A percentile compares a stretch with the other conserved stretches of the same genome.
These are phyloP conservation scores for Synergus japonicus DNA, from an alignment of 2,888 invertebrate genomes.

Conservation along the genomic window DNA sequence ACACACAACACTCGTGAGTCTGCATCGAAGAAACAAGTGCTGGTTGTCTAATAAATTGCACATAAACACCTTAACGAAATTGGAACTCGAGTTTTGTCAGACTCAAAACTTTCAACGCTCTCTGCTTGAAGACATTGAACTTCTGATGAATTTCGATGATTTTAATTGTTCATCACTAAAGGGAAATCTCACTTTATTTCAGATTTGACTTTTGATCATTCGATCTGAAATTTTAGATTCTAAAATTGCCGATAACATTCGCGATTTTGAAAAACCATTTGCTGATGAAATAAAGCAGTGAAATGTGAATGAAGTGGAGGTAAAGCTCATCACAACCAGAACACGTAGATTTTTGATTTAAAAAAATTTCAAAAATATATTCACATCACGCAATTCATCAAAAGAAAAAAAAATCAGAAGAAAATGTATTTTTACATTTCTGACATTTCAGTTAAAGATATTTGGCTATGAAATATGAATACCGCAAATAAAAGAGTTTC, in stretches of 20 bases:
- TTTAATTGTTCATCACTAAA: neutral
- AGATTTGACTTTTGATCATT: neutral
- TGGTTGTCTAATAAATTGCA: no score
- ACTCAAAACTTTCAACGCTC: neutral
- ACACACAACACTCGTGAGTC: neutral
- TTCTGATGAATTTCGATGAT: neutral
- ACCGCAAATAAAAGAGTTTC: constrained; percentile 15
- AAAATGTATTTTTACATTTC: neutral
- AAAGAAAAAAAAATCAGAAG: neutral
- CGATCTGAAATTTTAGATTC: no score
- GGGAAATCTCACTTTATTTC: neutral
- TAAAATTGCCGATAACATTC: no score
- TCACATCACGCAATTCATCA: neutral
- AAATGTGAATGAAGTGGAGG: no score
- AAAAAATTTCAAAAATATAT: neutral
- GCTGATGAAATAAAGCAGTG: no score
- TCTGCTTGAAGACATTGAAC: neutral
- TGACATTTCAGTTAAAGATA: neutral
- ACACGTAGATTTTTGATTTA: neutral
- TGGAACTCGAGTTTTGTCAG: neutral
- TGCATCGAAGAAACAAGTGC: no score
- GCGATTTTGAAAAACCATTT: no score
- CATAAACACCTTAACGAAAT: no score
- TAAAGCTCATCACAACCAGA: no score
- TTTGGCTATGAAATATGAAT: constrained; percentile 24